These are phyloP conservation scores for Apodemia mormo DNA, from an alignment of 2,888 invertebrate species.

Conservation along the genomic window DNA sequence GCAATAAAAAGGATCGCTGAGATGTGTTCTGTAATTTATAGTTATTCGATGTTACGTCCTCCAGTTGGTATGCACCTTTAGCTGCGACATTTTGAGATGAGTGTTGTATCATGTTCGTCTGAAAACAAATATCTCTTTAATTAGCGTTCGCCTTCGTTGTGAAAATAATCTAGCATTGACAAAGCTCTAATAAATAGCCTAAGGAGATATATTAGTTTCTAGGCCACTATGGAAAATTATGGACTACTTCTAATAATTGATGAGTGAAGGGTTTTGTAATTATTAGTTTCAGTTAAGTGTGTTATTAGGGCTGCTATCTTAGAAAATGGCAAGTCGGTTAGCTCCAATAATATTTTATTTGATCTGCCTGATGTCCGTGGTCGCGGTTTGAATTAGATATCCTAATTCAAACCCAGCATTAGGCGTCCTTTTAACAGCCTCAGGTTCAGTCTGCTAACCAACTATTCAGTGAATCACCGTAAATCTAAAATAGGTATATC, in stretches of 20 bases:
- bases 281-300: background rate
- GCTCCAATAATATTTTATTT: background rate
- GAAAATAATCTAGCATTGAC: slow-evolving; percentile 40
- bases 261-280: background rate
- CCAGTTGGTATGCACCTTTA: background rate
- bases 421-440: too few relatives aligned
- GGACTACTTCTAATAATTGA: background rate
- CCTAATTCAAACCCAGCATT: too few relatives aligned
- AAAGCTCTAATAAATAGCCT: slow-evolving; percentile 31
- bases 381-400: too few relatives aligned
- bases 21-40: too few relatives aligned
- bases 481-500: too few relatives aligned
- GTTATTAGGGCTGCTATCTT: background rate
- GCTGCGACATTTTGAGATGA: background rate
- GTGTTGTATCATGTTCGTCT: slow-evolving; percentile 26
- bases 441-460: too few relatives aligned
- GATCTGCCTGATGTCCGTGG: background rate
- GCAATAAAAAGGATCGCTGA: too few relatives aligned
- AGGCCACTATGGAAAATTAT: slow-evolving; percentile 1
- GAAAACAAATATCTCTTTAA: slow-evolving; percentile 31
- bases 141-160: slow-evolving; percentile 36
- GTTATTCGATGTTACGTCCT: background rate
- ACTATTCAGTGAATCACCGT: too few relatives aligned
- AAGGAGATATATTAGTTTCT: slow-evolving; percentile 17
- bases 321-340: background rate